phyloP scores from a whole-genome alignment of 2,797 vertebrate genomes.

The Rhyacichthys aspro region DNA sequence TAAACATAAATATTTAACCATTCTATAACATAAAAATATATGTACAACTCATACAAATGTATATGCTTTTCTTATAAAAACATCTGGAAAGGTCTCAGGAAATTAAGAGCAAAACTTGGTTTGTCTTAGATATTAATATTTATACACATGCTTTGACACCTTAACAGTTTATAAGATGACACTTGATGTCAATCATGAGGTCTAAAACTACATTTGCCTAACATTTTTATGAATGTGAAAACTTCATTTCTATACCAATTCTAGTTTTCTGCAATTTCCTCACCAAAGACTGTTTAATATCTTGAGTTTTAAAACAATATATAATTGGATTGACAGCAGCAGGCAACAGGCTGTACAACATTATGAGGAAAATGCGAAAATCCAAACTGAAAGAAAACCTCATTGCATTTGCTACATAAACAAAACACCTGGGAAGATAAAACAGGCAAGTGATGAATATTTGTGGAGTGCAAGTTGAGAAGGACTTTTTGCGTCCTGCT shows the following conservation, averaged over 20 bases:
- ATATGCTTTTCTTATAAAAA: too few species aligned
- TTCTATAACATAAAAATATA: too few species aligned
- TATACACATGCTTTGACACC: too few species aligned
- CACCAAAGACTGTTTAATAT: conserved; percentile 57
- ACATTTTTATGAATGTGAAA: not conserved
- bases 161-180: too few species aligned
- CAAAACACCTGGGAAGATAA: conserved; percentile 71
- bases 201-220: not conserved
- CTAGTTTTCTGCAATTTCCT: conserved; percentile 43
- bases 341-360: conserved; percentile 72
- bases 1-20: too few species aligned
- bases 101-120: too few species aligned
- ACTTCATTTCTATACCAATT: conserved; percentile 32
- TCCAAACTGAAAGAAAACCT: conserved; percentile 59
- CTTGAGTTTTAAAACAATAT: conserved; percentile 77
- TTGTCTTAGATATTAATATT: too few species aligned
- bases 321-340: conserved; percentile 80
- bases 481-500: conserved; percentile 53
- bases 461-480: conserved; percentile 77
- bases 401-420: conserved; percentile 48
- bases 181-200: not conserved
- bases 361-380: conserved; percentile 52
- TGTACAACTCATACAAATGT: too few species aligned
- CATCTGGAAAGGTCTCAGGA: too few species aligned
- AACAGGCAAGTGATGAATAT: conserved; percentile 78